Evolutionary conservation across 2,113 vertebrate genomes (phyloP), one percentile per base, ranked within the genome.

Genomic region (Petroica traversi): DNA sequence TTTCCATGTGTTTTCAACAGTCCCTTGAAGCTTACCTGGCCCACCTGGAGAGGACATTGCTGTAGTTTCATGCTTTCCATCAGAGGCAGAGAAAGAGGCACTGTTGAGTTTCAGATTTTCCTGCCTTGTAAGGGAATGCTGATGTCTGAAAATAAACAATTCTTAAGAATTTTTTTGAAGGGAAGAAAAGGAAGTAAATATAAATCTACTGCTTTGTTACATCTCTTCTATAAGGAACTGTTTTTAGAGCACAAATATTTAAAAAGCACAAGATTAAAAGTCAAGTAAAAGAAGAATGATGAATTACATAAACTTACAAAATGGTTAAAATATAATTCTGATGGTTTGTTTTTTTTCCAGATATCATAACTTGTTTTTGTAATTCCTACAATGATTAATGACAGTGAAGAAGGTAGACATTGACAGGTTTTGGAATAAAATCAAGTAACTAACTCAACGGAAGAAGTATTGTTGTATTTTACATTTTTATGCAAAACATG

Each of bases 351-450:
- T 66, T 52, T 92, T 36, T 61, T 13, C 57, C 78, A 46, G 28
- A 24, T 33, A 40, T 18, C 26, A 43, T 43, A 13, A 52, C 22
- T 57, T 81, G 8, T 78, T 92, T 54, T 55, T 69, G 3, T 85
- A 75, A 66, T 51, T 88, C 12, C 46, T 66, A 59, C 54, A 86
- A 36, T 38, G 13, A 85, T 83, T 92, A 93, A 76, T 52, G 41
- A 59, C 40, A 67, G 6, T 76, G 77, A 88, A 73, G 58, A 73
- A 92, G 25, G 55, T 14, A 78, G 41, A 68, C 7, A 61, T 40
- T 88, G 95, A 38, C 22, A 89, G 31, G 6, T 66, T 90, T 86
- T 96, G 57, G 73, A 97, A 92, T 22, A 46, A 93, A 96, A 89
- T 95, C 62, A 96, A 74, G 69, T 45, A 95, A 68, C 75, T 73